Evolutionary conservation across 2,797 vertebrate genomes (phyloP), one percentile per base, ranked within the genome.

Genomic region (Jordanella pulchra): DNA sequence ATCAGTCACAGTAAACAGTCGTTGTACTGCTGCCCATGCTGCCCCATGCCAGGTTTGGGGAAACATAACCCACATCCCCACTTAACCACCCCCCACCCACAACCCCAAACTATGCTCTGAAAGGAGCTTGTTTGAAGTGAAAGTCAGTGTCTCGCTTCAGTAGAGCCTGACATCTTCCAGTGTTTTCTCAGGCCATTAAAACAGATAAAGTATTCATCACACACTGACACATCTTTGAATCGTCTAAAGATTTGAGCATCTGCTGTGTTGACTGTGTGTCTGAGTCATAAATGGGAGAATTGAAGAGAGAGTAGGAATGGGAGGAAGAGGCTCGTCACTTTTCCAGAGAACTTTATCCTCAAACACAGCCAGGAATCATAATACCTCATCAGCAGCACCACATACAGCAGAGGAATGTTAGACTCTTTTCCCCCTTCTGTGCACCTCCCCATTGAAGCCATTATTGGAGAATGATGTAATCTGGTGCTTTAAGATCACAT

Each of bases 381-480:
- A 86, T 82, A 84, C 71, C 73, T 88, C 85, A 86, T 89, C 86
- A 82, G 72, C 75, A 1, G 73, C 84, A 86, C 82, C 79, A 78
- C 85, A 91, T 80, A 83, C 72, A 90, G 82, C 78, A 61, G 61
- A 89, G 83, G 89, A 90, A 91, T 90, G 86, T 84, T 79, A 68
- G 65, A 74, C 80, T 84, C 84, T 25, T 14, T 63, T 82, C 80
- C 39, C 80, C 84, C 86, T 84, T 80, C 80, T 54, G 14, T 3
- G 78, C 81, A 78, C 86, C 84, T 87, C 91, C 81, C 81, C 69
- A 84, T 81, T 79, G 80, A 85, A 88, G 87, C 89, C 88, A 89
- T 92, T 92, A 85, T 88, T 92, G 75, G 75, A 78, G 69, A 80
- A 53, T 93, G 92, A 93, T 86, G 91, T 91, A 87, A 93, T 90